Evolutionary conservation across 1,140 invertebrate species (phyloP).

Genomic region (Varroa destructor): DNA sequence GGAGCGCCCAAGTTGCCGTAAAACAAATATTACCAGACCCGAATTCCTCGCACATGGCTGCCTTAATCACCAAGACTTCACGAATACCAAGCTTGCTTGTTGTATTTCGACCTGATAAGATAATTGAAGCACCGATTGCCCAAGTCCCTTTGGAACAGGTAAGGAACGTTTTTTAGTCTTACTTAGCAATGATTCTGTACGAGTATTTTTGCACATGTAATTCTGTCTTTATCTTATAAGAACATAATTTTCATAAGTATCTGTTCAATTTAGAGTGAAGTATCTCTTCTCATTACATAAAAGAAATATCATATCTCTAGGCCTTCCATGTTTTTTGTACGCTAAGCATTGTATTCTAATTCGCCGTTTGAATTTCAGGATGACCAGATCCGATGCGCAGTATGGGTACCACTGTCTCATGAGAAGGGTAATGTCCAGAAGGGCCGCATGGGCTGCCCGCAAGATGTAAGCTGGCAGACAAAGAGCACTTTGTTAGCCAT

Average conservation of each 20-base stretch:
- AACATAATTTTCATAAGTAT: too few species aligned
- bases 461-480: constrained; percentile 4
- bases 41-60: background rate
- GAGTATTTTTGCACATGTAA: too few species aligned
- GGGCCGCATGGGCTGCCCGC: too few species aligned
- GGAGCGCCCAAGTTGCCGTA: background rate
- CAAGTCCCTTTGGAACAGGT: background rate
- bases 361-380: background rate
- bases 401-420: background rate
- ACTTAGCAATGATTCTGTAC: too few species aligned
- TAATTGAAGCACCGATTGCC: constrained; percentile 4
- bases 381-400: constrained; percentile 5
- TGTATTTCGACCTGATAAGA: constrained; percentile 1
- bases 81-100: background rate
- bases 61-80: background rate
- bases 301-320: too few species aligned
- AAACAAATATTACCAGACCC: background rate
- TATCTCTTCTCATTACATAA: too few species aligned
- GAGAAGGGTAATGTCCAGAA: background rate
- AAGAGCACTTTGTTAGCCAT: background rate
- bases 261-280: too few species aligned
- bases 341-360: too few species aligned
- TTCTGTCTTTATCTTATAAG: too few species aligned
- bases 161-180: too few species aligned
- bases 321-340: too few species aligned